Evolutionary conservation across 2,113 vertebrate species (phyloP).

Genomic region (Parus major): DNA sequence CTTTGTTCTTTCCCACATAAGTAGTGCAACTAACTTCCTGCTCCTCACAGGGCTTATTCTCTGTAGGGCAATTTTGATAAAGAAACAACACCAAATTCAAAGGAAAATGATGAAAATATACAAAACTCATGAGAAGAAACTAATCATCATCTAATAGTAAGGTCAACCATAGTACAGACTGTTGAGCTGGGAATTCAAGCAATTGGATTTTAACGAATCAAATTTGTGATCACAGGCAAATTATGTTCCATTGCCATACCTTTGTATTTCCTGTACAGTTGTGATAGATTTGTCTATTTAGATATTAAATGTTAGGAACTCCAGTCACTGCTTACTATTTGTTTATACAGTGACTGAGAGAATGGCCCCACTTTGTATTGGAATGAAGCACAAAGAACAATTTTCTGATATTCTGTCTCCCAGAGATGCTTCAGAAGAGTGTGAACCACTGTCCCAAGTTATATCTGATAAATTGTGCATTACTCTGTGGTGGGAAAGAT

Average conservation of each 20-base stretch:
- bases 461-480: conserved; percentile 19
- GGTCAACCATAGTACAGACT: not conserved
- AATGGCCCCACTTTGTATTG: not conserved
- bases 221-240: not conserved
- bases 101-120: not conserved
- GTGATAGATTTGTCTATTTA: not conserved
- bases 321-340: not conserved
- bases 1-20: not conserved
- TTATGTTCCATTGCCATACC: not conserved
- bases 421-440: conserved; percentile 5
- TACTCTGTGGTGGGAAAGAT: conserved; percentile 9
- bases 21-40: not conserved
- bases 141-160: not conserved
- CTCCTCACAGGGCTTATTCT: not conserved
- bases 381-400: conserved; percentile 12
- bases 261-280: not conserved
- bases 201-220: not conserved
- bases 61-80: not conserved
- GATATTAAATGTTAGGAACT: not conserved
- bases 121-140: not conserved
- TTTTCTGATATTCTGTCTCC: conserved; percentile 33
- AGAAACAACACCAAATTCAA: not conserved
- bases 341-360: conserved; percentile 3
- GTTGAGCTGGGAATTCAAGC: not conserved
- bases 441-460: not conserved